Evolutionary conservation across 2,797 vertebrate genomes (phyloP), one percentile per base, ranked within the genome.

Genomic region (Gastrophryne carolinensis): DNA sequence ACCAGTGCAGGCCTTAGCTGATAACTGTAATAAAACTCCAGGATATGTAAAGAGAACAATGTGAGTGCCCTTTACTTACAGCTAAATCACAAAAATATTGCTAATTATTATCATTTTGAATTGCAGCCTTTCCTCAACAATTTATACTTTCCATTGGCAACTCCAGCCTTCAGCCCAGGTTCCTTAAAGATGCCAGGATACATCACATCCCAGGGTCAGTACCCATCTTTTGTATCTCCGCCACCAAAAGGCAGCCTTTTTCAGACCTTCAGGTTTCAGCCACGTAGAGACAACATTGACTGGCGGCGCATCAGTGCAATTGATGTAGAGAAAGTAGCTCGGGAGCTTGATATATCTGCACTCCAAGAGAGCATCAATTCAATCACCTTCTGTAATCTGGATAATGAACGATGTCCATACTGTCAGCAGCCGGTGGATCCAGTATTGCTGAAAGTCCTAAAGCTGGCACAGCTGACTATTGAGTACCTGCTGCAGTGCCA

Each of bases 401-500:
- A 85, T 0, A 68, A 66, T 0, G 92, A 92, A 64, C 75, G 39
- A 4, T 93, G 92, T 29, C 83, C 84, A 1, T 85, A 81, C 73
- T 93, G 93, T 0, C 66, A 86, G 63, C 84, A 88, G 37, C 84
- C 86, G 0, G 83, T 84, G 0, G 91, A 93, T 73, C 87, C 84
- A 0, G 37, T 79, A 11, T 82, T 93, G 78, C 79, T 93, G 24
- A 93, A 92, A 75, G 82, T 93, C 23, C 80, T 93, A 3, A 85
- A 87, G 21, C 82, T 93, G 87, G 90, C 93, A 0, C 92, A 93
- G 83, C 80, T 93, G 73, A 91, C 66, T 82, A 91, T 89, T 0
- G 88, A 94, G 79, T 92, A 93, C 78, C 82, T 92, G 67, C 83
- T 94, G 56, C 89, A 91, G 65, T 91, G 87, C 56, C 90, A 93